These are phyloP conservation scores for Apodemia zela DNA, from an alignment of 2,888 invertebrate genomes.

Conservation along the genomic window DNA sequence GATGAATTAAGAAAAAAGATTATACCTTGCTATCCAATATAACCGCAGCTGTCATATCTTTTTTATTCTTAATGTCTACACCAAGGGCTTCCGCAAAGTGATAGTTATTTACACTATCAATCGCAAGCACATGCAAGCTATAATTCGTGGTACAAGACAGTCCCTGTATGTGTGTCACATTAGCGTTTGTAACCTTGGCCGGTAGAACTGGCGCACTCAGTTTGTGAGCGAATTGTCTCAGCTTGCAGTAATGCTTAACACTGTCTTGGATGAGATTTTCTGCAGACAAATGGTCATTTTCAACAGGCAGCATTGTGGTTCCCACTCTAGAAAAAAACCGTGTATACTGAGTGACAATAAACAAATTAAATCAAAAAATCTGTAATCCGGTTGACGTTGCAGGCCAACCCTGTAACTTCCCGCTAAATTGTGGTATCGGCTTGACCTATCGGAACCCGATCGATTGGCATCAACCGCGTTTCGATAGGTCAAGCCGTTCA, in stretches of 20 bases:
- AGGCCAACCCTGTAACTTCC: too few relatives aligned
- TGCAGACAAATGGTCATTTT: constrained; percentile 77
- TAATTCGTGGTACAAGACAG: constrained; percentile 66
- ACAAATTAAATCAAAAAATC: too few relatives aligned
- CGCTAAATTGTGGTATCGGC: too few relatives aligned
- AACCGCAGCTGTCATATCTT: constrained; percentile 83
- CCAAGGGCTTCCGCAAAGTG: constrained; percentile 89
- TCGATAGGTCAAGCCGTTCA: too few relatives aligned
- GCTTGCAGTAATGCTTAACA: constrained; percentile 59
- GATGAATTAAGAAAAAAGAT: not conserved
- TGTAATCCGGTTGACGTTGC: too few relatives aligned
- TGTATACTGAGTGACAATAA: too few relatives aligned
- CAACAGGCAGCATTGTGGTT: constrained; percentile 66
- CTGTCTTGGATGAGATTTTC: constrained; percentile 68
- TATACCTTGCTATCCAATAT: constrained; percentile 85
- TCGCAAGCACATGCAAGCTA: constrained; percentile 77
- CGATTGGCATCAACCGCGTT: too few relatives aligned
- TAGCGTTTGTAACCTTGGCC: constrained; percentile 36
- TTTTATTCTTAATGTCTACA: constrained; percentile 80
- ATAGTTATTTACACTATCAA: constrained; percentile 86
- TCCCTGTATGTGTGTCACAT: constrained; percentile 63
- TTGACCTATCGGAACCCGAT: too few relatives aligned
- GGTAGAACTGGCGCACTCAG: constrained; percentile 56
- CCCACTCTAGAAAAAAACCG: constrained; percentile 43
- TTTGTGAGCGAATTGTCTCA: constrained; percentile 61